Percentiles rank a stretch among this genome's conserved stretches.
phyloP scores from a whole-genome alignment of 2,797 vertebrate species.

The Thaleichthys pacificus region DNA sequence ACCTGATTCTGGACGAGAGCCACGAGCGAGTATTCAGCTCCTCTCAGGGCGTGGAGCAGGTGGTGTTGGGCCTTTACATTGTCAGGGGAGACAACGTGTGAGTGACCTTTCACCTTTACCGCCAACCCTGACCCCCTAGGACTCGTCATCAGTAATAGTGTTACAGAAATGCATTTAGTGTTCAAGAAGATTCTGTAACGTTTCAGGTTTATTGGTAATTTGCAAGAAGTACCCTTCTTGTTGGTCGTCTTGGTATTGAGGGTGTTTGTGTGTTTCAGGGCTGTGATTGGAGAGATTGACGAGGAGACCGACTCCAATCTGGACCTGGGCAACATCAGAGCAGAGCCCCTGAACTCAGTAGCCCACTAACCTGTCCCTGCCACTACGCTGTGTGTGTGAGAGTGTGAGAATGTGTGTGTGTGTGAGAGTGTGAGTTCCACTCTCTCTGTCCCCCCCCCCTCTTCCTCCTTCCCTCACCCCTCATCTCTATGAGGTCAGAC shows the following conservation, averaged over 20 bases:
- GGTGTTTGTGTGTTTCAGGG: constrained; percentile 71
- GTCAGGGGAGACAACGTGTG: constrained; percentile 98
- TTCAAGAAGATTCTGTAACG: neutral
- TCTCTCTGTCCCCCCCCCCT: too few relatives aligned
- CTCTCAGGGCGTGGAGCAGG: constrained; percentile 97
- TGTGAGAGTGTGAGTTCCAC: neutral
- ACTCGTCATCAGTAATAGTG: neutral
- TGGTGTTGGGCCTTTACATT: constrained; percentile 96
- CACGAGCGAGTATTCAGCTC: constrained; percentile 98
- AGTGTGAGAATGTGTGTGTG: neutral
- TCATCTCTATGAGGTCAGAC: too few relatives aligned
- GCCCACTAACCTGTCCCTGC: constrained; percentile 79
- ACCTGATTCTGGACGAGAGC: constrained; percentile 98
- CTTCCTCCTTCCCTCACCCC: too few relatives aligned
- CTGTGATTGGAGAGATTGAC: constrained; percentile 97
- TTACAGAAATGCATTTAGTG: too few relatives aligned
- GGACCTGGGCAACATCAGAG: constrained; percentile 95
- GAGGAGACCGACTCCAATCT: constrained; percentile 96
- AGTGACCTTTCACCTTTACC: constrained; percentile 64
- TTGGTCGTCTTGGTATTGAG: neutral
- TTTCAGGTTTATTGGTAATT: neutral
- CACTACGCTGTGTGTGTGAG: neutral
- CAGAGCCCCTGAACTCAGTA: constrained; percentile 95
- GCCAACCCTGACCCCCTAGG: neutral
- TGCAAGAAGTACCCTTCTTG: neutral